Evolutionary conservation across 2,113 vertebrate genomes (phyloP).

Genomic region (Melanerpes aurifrons): DNA sequence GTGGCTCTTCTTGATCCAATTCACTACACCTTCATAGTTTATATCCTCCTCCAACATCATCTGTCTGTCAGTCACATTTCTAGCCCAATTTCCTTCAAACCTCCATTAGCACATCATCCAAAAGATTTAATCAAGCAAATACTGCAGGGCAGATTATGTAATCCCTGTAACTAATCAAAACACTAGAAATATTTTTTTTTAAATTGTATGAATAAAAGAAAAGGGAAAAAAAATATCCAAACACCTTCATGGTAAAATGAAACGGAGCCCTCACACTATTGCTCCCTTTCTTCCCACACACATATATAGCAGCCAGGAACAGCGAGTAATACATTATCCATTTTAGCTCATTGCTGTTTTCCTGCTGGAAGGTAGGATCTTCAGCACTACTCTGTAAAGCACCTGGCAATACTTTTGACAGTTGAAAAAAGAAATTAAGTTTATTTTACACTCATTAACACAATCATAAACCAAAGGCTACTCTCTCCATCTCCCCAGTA

Average conservation of each 20-base stretch:
- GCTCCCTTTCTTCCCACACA: not conserved
- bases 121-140: slow-evolving; percentile 25
- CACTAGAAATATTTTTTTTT: not conserved
- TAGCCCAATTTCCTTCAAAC: slow-evolving; percentile 23
- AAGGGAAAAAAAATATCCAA: not conserved
- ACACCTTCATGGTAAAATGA: slow-evolving; percentile 12
- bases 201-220: not conserved
- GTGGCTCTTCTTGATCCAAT: not conserved
- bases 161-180: slow-evolving; percentile 29
- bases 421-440: slow-evolving; percentile 37
- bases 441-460: slow-evolving; percentile 49
- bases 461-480: slow-evolving; percentile 37
- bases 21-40: not conserved
- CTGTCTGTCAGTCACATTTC: not conserved
- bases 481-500: slow-evolving; percentile 26
- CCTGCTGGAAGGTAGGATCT: not conserved
- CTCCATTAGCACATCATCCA: slow-evolving; percentile 11
- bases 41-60: not conserved
- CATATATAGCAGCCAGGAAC: not conserved
- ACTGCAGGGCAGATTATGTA: slow-evolving; percentile 3
- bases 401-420: slow-evolving; percentile 14
- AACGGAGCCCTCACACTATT: not conserved
- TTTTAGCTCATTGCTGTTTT: not conserved
- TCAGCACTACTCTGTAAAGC: not conserved
- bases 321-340: not conserved